A percentile compares a stretch with the other conserved stretches of the same genome.
Conservation (phyloP, 2,113 vertebrate species). For the Hemiscyllium ocellatum region DNA sequence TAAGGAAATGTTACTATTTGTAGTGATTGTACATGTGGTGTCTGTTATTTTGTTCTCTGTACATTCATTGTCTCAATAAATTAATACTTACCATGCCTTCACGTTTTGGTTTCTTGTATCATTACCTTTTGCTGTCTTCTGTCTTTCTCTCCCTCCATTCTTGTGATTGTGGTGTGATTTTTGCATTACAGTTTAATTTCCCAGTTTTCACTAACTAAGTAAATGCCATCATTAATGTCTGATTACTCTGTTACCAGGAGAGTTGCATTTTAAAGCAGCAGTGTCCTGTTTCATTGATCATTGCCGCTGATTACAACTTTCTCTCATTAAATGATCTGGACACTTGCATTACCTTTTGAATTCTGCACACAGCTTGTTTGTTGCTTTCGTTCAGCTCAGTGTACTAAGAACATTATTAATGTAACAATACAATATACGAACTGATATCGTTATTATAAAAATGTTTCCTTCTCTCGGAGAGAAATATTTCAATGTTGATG, state of each 20-base stretch:
- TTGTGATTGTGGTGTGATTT: constrained; percentile 32
- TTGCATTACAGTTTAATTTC: constrained; percentile 34
- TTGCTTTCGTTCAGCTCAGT: not conserved
- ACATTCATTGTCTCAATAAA: constrained; percentile 35
- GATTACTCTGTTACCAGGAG: not conserved
- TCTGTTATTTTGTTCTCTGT: constrained; percentile 34
- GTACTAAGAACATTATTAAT: not conserved
- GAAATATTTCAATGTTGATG: not conserved
- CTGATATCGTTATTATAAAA: not conserved
- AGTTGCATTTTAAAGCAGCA: constrained; percentile 33
- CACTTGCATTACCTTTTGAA: not conserved
- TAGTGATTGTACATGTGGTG: not conserved
- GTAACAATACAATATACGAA: not conserved
- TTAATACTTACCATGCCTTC: constrained; percentile 31
- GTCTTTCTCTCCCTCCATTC: constrained; percentile 4
- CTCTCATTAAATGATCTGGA: not conserved
- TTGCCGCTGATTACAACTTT: not conserved
- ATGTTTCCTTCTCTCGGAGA: not conserved
- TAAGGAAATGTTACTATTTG: not conserved
- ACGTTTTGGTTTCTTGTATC: constrained; percentile 35
- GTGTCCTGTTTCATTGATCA: not conserved
- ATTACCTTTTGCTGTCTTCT: constrained; percentile 32
- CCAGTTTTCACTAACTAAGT: constrained; percentile 6
- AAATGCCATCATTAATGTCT: constrained; percentile 21
- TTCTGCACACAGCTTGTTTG: not conserved